phyloP scores from a whole-genome alignment of 64 coral and sea anemone genomes.

The Stichodactyla helianthus region DNA sequence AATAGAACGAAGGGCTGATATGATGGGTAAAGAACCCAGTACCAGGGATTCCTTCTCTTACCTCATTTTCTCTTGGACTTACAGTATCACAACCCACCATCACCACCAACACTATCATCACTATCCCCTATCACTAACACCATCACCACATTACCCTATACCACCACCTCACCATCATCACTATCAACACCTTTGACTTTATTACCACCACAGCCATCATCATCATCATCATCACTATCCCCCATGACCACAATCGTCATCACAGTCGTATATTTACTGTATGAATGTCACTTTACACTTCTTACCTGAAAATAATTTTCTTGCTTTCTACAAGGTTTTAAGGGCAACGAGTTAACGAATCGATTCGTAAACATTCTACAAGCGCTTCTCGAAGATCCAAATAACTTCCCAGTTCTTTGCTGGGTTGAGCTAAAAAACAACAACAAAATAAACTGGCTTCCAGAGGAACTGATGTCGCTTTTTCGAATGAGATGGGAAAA shows the following conservation, averaged over 20 bases:
- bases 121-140: no score
- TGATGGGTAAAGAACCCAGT: no score
- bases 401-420: slow-evolving; percentile 19
- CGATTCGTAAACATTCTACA: slow-evolving; percentile 3
- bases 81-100: no score
- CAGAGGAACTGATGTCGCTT: slow-evolving; percentile 31
- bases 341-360: slow-evolving; percentile 27
- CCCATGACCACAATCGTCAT: neutral
- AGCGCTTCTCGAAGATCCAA: neutral
- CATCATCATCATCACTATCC: no score
- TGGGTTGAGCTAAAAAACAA: slow-evolving; percentile 60
- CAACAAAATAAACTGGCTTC: slow-evolving; percentile 35
- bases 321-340: slow-evolving; percentile 9
- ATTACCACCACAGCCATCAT: no score
- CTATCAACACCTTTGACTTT: no score
- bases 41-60: no score
- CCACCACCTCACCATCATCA: no score
- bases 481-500: neutral
- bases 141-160: no score
- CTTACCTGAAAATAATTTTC: neutral
- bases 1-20: no score
- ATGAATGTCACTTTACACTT: neutral
- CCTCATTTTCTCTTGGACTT: no score
- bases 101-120: no score
- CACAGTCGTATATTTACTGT: neutral